Evolutionary conservation across 2,113 vertebrate genomes (phyloP), one percentile per base, ranked within the genome.

Genomic region (Tricholaema leucomelas): DNA sequence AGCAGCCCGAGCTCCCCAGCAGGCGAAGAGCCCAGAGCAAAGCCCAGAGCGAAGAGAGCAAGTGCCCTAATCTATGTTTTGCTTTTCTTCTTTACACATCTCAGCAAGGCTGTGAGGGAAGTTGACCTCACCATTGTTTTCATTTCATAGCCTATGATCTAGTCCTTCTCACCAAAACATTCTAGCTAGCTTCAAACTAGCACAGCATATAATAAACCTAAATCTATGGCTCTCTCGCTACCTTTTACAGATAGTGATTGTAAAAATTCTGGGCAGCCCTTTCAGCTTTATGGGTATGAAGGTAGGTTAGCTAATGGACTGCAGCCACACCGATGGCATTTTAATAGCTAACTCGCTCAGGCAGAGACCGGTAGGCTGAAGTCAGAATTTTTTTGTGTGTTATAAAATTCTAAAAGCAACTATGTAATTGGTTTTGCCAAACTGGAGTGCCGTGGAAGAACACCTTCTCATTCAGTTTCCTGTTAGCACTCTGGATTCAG

Each of bases 221-320:
- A 86, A 76, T 72, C 92, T 70, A 0, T 85, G 58, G 73, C 55
- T 16, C 65, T 91, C 77, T 94, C 91, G 72, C 88, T 95, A 74
- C 76, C 48, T 96, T 94, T 95, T 86, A 75, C 81, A 94, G 86
- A 92, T 76, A 92, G 86, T 27, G 77, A 77, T 16, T 94, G 75
- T 97, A 96, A 97, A 96, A 96, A 91, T 92, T 92, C 93, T 97
- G 88, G 85, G 33, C 93, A 95, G 85, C 75, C 81, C 80, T 96
- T 81, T 92, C 94, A 87, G 75, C 89, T 96, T 97, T 92, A 95
- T 87, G 81, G 50, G 63, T 85, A 66, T 74, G 84, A 95, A 97
- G 91, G 92, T 85, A 96, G 92, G 94, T 88, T 91, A 89, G 85
- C 83, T 96, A 94, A 96, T 96, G 95, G 93, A 87, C 91, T 96